Evolutionary conservation across 1,140 invertebrate genomes (phyloP).

Genomic region (Caenorhabditis latens): DNA sequence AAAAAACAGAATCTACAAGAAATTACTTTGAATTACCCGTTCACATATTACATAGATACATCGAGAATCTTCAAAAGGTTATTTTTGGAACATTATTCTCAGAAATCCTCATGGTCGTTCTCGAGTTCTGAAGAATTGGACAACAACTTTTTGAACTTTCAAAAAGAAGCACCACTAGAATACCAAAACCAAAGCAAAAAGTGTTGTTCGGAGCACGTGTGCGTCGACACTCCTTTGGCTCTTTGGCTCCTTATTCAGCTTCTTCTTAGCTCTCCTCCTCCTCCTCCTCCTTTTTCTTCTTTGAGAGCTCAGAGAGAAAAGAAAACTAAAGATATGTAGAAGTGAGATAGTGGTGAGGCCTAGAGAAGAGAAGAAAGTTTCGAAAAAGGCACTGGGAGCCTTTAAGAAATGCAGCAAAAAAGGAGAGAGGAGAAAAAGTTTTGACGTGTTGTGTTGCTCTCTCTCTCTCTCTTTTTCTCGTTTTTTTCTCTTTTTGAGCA

Average conservation of each 20-base stretch:
- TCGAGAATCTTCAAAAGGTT: too few relatives aligned
- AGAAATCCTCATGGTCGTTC: too few relatives aligned
- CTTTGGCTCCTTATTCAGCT: slow-evolving; percentile 36
- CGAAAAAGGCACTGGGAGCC: not conserved
- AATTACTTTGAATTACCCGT: too few relatives aligned
- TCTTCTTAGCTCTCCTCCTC: not conserved
- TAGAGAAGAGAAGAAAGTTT: not conserved
- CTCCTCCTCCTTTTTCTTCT: not conserved
- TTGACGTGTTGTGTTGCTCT: not conserved
- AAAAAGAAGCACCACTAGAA: not conserved
- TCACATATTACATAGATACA: too few relatives aligned
- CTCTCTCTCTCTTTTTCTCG: not conserved
- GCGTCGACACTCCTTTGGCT: not conserved
- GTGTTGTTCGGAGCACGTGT: not conserved
- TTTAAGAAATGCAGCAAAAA: not conserved
- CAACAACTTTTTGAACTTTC: slow-evolving; percentile 3
- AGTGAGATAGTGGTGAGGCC: too few relatives aligned
- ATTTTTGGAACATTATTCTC: too few relatives aligned
- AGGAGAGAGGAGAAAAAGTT: slow-evolving; percentile 16
- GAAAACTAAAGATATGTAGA: too few relatives aligned
- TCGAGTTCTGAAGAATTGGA: too few relatives aligned
- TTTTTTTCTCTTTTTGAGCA: not conserved
- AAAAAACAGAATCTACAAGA: too few relatives aligned
- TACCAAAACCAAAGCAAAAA: too few relatives aligned
- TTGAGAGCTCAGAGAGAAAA: not conserved